Conservation (phyloP, 1,140 invertebrate genomes). For the Zaprionus tsacasi region DNA sequence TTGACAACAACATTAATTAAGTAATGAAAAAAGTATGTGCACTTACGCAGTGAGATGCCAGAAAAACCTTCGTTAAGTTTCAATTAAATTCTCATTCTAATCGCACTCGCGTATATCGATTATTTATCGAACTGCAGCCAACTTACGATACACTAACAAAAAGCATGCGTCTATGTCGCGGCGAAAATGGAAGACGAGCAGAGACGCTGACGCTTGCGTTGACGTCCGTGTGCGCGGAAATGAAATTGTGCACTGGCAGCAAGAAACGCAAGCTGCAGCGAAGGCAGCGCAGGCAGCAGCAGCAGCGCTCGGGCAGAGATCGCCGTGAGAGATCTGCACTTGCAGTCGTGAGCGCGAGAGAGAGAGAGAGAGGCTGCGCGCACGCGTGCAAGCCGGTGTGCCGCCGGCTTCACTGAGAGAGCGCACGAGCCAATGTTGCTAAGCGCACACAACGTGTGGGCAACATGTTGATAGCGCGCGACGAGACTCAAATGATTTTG, state of each 20-base stretch:
- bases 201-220: constrained; percentile 37
- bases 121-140: background rate
- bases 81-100: constrained; percentile 9
- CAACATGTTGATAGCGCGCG: constrained; percentile 25
- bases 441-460: background rate
- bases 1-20: constrained; percentile 38
- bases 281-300: constrained; percentile 28
- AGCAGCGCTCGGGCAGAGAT: constrained; percentile 25
- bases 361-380: constrained; percentile 4
- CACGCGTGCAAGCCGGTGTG: constrained; percentile 30
- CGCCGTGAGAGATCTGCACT: constrained; percentile 26
- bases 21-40: constrained; percentile 30
- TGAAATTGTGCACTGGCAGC: constrained; percentile 60
- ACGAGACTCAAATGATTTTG: background rate
- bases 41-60: constrained; percentile 46
- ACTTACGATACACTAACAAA: constrained; percentile 13
- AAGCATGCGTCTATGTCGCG: constrained; percentile 35
- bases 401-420: constrained; percentile 39
- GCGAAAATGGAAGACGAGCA: constrained; percentile 15
- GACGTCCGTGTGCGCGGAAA: constrained; percentile 68
- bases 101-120: background rate
- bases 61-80: constrained; percentile 2
- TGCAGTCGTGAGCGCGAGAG: constrained; percentile 19
- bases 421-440: constrained; percentile 50
- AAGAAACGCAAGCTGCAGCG: constrained; percentile 49